Evolutionary conservation across 2,888 invertebrate species (phyloP).

Genomic region (Helleia helle): DNA sequence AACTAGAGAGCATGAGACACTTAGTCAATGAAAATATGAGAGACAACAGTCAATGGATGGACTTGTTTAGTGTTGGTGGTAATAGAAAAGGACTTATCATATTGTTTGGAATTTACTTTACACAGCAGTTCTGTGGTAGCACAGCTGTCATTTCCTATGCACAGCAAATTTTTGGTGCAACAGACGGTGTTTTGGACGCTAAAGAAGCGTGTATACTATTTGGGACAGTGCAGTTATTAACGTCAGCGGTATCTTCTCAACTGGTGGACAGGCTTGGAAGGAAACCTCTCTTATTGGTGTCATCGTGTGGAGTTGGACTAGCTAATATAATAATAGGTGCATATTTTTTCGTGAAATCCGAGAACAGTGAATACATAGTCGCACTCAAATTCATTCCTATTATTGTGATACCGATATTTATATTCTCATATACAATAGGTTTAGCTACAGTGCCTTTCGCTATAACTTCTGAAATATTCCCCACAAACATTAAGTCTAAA

Average conservation of each 20-base stretch:
- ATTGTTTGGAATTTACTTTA: constrained; percentile 73
- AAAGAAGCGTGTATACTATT: constrained; percentile 68
- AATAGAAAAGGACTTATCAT: constrained; percentile 75
- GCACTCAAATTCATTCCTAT: constrained; percentile 72
- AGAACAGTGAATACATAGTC: constrained; percentile 53
- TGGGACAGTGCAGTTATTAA: constrained; percentile 67
- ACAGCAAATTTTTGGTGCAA: constrained; percentile 75
- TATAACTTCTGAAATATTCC: constrained; percentile 77
- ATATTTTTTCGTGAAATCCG: constrained; percentile 70
- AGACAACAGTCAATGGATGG: constrained; percentile 60
- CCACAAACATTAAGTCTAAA: constrained; percentile 76
- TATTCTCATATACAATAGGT: constrained; percentile 76
- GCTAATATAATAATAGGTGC: constrained; percentile 69
- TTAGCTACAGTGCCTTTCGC: constrained; percentile 77
- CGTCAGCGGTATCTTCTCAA: constrained; percentile 71
- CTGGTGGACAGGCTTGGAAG: constrained; percentile 77
- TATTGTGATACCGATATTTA: constrained; percentile 73
- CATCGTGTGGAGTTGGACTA: constrained; percentile 69
- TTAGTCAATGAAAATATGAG: constrained; percentile 70
- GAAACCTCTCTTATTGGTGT: constrained; percentile 72
- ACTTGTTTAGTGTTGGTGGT: constrained; percentile 56
- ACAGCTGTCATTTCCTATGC: constrained; percentile 74
- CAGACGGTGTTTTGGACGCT: constrained; percentile 55
- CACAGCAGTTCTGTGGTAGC: constrained; percentile 76
- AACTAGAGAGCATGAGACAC: constrained; percentile 67